Evolutionary conservation across 37 sponge, comb jelly and placozoan species (phyloP), one percentile per base, ranked within the genome.

Genomic region (Diacarnus erythraeanus): DNA sequence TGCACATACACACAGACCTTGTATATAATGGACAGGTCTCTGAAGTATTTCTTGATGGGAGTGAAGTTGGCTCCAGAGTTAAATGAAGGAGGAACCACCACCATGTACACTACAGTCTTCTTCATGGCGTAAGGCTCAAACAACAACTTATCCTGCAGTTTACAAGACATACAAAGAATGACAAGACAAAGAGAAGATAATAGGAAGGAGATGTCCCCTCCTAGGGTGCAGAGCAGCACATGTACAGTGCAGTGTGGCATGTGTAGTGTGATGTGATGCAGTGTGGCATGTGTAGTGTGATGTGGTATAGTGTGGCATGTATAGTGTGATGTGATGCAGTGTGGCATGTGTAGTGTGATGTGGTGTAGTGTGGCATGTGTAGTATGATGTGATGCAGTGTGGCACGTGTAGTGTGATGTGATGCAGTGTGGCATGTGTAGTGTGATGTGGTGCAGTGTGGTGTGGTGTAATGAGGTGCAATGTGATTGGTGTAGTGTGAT

Each of bases 131-230:
- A 92, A 6, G 92, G 92, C 68, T 92, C 92, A 39, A 87, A 87
- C 77, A 87, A 29, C 59, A 92, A 66, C 23, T 83, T 83, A 29
- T 92, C 92, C 92, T 92, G 71, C n/a, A n/a, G n/a, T n/a, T n/a
- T n/a, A n/a, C n/a, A n/a, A n/a, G n/a, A n/a, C 31, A 67, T 3
- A 74, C 22, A 74, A 2, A 71, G 23, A 41, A 59, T 3, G 17
- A 17, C 10, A 17, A 54, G 56, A 17, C 17, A 54, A 17, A 20
- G 10, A 10, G 17, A 54, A 54, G 56, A 54, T n/a, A n/a, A n/a
- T n/a, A n/a, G n/a, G n/a, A n/a, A n/a, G n/a, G n/a, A n/a, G n/a
- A n/a, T 54, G 56, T 54, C 17, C 56, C 10, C 10, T 17, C 10
- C 56, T 54, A 20, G 56, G 56, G 64, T 64, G 64, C n/a, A n/a